phyloP scores from a whole-genome alignment of 2,797 vertebrate species.

The Steatocranus sp. region DNA sequence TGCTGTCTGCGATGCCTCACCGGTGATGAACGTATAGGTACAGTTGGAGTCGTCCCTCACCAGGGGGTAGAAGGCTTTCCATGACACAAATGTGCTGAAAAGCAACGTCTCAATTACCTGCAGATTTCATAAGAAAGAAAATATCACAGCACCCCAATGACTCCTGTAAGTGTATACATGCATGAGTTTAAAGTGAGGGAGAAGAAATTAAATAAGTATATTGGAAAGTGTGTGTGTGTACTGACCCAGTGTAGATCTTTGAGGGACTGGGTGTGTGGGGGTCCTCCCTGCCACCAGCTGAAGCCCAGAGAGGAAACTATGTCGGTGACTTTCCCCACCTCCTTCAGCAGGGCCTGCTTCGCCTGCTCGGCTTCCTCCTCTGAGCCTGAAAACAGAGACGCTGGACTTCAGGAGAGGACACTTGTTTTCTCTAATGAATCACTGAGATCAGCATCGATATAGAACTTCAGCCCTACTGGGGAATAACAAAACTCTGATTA shows the following conservation, averaged over 20 bases:
- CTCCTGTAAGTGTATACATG: not conserved
- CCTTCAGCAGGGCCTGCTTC: slow-evolving; percentile 69
- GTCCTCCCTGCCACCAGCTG: slow-evolving; percentile 85
- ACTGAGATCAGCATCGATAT: not conserved
- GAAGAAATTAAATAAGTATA: rapidly evolving
- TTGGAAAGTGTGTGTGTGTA: not conserved
- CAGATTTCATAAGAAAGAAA: not conserved
- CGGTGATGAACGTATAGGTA: slow-evolving; percentile 85
- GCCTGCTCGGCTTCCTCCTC: slow-evolving; percentile 77
- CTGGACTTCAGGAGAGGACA: not conserved
- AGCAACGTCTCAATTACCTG: slow-evolving; percentile 78
- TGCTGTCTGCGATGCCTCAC: slow-evolving; percentile 42
- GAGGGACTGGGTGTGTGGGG: slow-evolving; percentile 79
- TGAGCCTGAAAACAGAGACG: slow-evolving; percentile 63
- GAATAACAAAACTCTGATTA: rapidly evolving
- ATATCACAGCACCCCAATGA: not conserved
- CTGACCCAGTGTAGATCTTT: slow-evolving; percentile 80
- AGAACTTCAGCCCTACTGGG: not conserved
- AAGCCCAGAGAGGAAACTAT: slow-evolving; percentile 82
- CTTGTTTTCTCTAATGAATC: not conserved
- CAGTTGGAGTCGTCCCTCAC: slow-evolving; percentile 73
- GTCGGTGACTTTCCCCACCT: slow-evolving; percentile 79
- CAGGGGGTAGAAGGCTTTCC: slow-evolving; percentile 80
- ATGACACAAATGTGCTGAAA: slow-evolving; percentile 78
- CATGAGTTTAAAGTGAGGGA: not conserved